Conservation (phyloP, 2,113 vertebrate species). For the Silurus asotus region DNA sequence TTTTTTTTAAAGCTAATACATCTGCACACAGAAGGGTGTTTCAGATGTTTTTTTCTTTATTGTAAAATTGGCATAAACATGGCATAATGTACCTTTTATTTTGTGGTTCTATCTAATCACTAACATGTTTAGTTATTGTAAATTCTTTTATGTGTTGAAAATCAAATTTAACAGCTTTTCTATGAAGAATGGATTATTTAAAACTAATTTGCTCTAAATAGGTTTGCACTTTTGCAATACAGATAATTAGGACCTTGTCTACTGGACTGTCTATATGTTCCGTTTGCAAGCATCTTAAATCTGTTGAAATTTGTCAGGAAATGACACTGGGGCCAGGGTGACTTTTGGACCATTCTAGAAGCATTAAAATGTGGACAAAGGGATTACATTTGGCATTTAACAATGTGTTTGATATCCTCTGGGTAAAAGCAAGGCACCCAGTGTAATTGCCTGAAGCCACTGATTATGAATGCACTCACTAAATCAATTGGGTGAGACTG, state of each 20-base stretch:
- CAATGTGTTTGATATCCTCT: constrained; percentile 29
- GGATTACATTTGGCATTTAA: constrained; percentile 57
- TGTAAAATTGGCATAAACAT: not conserved
- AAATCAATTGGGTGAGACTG: constrained; percentile 36
- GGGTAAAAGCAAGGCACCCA: constrained; percentile 17
- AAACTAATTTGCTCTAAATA: no score
- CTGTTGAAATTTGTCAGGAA: constrained; percentile 42
- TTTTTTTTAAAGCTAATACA: not conserved
- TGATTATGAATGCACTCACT: constrained; percentile 30
- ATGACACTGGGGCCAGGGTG: constrained; percentile 48
- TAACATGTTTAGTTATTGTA: not conserved
- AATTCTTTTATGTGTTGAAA: not conserved
- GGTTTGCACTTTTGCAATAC: not conserved
- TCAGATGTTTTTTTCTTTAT: not conserved
- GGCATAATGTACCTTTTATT: not conserved
- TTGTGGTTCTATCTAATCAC: not conserved
- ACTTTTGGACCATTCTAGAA: constrained; percentile 38
- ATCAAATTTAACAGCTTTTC: not conserved
- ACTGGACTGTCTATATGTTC: not conserved
- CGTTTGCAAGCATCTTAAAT: not conserved
- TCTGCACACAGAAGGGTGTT: not conserved
- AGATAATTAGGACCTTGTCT: not conserved
- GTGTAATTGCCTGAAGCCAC: constrained; percentile 8
- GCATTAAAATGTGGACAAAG: constrained; percentile 44
- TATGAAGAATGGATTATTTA: not conserved